These are phyloP conservation scores for Drosophila leonis DNA, from an alignment of 2,888 invertebrate species.

Conservation along the genomic window DNA sequence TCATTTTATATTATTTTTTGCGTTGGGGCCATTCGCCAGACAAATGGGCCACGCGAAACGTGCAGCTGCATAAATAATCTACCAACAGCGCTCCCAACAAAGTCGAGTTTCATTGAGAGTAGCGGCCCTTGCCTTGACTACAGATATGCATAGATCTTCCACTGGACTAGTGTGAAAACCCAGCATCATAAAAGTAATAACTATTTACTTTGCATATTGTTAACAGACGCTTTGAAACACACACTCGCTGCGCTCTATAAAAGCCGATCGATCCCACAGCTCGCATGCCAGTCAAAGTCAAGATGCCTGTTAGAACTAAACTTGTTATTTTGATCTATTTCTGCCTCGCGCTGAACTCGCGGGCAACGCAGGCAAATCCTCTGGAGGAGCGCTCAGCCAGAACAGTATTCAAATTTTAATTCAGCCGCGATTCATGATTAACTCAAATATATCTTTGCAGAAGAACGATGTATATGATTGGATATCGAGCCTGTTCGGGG, in stretches of 20 bases:
- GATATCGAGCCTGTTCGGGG: conserved; percentile 41
- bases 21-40: conserved; percentile 45
- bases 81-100: not conserved
- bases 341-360: conserved; percentile 30
- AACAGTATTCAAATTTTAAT: conserved; percentile 18
- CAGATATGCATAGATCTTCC: conserved; percentile 10
- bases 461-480: conserved; percentile 40
- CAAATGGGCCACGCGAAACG: conserved; percentile 62
- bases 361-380: conserved; percentile 28
- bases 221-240: conserved; percentile 11
- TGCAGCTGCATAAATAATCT: conserved; percentile 79
- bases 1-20: conserved; percentile 14
- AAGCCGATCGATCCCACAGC: conserved; percentile 27
- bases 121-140: conserved; percentile 2
- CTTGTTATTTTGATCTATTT: conserved; percentile 30
- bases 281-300: conserved; percentile 44
- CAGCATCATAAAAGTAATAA: conserved; percentile 33
- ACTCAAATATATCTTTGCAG: conserved; percentile 28
- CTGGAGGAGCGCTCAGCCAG: conserved; percentile 5
- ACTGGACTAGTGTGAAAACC: conserved; percentile 19
- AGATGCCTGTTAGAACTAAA: conserved; percentile 52
- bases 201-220: conserved; percentile 14
- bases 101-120: conserved; percentile 33
- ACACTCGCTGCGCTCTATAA: conserved; percentile 47
- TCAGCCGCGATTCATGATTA: not conserved